Conservation (phyloP, 2,797 vertebrate species). For the Xenopus petersii region DNA sequence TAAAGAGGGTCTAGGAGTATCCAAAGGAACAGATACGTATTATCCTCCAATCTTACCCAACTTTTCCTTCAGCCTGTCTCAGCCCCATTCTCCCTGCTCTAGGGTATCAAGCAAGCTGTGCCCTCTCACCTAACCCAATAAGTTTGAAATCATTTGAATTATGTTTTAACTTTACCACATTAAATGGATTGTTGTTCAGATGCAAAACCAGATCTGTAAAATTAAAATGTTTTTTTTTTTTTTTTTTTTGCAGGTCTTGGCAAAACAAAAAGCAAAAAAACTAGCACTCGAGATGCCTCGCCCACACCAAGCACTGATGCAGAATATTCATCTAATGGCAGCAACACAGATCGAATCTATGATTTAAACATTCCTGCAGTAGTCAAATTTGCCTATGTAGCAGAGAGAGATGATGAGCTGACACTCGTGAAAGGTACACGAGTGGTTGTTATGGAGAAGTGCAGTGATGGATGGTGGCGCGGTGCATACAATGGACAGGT, state of each 20-base stretch:
- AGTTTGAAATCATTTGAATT: background rate
- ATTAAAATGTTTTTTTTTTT: no score
- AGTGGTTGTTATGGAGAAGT: constrained; percentile 95
- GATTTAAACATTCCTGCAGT: constrained; percentile 90
- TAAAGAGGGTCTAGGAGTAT: no score
- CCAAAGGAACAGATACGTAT: no score
- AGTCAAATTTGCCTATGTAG: constrained; percentile 89
- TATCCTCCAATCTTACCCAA: no score
- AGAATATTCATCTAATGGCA: constrained; percentile 86
- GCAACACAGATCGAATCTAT: constrained; percentile 84
- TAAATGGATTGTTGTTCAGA: background rate
- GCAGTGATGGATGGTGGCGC: constrained; percentile 97
- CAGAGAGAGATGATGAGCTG: constrained; percentile 91
- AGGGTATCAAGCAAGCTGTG: background rate
- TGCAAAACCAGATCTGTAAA: background rate
- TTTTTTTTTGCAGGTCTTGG: constrained; percentile 78
- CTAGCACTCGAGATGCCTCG: constrained; percentile 82
- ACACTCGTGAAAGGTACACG: constrained; percentile 85
- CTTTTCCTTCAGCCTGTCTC: no score
- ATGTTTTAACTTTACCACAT: background rate
- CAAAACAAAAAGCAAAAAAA: constrained; percentile 86
- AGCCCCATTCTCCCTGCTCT: no score
- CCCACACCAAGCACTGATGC: constrained; percentile 93
- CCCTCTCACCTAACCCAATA: background rate
- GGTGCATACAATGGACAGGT: constrained; percentile 83